Conservation (phyloP, 1,140 invertebrate species). For the Drosophila bipectinata region DNA sequence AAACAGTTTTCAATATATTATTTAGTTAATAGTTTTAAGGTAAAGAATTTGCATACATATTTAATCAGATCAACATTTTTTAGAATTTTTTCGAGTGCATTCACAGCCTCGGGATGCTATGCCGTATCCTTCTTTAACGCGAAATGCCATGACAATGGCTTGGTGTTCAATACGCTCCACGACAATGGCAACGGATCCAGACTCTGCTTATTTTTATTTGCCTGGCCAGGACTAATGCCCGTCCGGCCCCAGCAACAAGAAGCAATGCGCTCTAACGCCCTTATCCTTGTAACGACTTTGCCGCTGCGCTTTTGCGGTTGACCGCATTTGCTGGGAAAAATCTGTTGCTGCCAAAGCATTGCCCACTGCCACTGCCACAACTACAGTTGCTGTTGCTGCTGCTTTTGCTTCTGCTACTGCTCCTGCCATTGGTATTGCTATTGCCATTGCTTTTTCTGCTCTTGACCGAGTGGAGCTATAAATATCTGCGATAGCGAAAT, state of each 20-base stretch:
- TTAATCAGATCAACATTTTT: no score
- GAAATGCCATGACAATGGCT: slow-evolving; percentile 72
- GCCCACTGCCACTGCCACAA: slow-evolving; percentile 45
- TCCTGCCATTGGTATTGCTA: not conserved
- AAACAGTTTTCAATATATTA: no score
- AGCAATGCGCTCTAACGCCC: slow-evolving; percentile 74
- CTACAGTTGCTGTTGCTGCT: not conserved
- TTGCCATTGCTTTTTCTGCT: slow-evolving; percentile 40
- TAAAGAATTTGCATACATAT: no score
- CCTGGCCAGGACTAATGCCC: slow-evolving; percentile 71
- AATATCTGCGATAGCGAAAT: slow-evolving; percentile 82
- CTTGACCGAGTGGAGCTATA: slow-evolving; percentile 81
- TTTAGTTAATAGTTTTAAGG: not conserved
- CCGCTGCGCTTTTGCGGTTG: slow-evolving; percentile 79
- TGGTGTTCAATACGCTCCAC: slow-evolving; percentile 69
- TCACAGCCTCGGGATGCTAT: not conserved
- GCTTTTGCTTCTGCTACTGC: not conserved
- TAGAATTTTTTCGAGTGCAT: slow-evolving; percentile 12
- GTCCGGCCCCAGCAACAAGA: slow-evolving; percentile 50
- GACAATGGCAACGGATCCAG: slow-evolving; percentile 54
- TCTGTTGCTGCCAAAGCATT: slow-evolving; percentile 79
- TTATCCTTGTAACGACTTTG: slow-evolving; percentile 80
- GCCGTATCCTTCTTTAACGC: slow-evolving; percentile 10
- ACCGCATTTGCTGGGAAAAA: slow-evolving; percentile 78
- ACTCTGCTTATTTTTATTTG: slow-evolving; percentile 80